These are phyloP conservation scores for Nothoprocta perdicaria DNA, from an alignment of 2,113 vertebrate species.

Conservation along the genomic window DNA sequence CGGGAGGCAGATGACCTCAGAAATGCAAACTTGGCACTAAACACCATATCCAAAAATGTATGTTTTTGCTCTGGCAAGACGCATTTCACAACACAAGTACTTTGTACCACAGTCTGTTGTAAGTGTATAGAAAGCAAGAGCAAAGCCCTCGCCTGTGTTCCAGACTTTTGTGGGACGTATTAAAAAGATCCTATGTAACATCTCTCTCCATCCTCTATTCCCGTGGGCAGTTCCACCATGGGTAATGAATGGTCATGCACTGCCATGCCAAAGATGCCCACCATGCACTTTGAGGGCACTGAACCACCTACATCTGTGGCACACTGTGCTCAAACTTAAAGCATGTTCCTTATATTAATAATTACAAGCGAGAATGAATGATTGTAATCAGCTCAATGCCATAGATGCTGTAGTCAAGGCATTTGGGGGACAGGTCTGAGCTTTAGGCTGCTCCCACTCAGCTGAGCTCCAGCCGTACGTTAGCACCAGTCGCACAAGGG, in stretches of 20 bases:
- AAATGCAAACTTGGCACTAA: not conserved
- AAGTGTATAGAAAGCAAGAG: not conserved
- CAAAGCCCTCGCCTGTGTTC: not conserved
- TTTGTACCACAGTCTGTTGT: not conserved
- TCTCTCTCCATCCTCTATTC: not conserved
- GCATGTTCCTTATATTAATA: not conserved
- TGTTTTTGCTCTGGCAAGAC: not conserved
- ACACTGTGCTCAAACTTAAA: not conserved
- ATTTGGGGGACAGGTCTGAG: not conserved
- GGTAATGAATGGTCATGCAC: not conserved
- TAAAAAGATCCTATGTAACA: not conserved
- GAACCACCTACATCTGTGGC: rapidly evolving
- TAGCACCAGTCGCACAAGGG: not conserved
- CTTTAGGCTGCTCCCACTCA: not conserved
- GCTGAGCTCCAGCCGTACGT: not conserved
- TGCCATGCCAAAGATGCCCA: not conserved
- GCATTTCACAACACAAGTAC: not conserved
- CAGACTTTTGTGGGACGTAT: not conserved
- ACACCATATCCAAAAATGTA: not conserved
- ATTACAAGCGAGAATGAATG: not conserved
- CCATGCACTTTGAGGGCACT: not conserved
- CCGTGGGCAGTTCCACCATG: not conserved
- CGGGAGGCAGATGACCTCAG: not conserved
- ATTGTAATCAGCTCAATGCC: not conserved
- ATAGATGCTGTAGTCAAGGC: not conserved